phyloP scores from a whole-genome alignment of 64 coral and sea anemone species.

The Pocillopora verrucosa region DNA sequence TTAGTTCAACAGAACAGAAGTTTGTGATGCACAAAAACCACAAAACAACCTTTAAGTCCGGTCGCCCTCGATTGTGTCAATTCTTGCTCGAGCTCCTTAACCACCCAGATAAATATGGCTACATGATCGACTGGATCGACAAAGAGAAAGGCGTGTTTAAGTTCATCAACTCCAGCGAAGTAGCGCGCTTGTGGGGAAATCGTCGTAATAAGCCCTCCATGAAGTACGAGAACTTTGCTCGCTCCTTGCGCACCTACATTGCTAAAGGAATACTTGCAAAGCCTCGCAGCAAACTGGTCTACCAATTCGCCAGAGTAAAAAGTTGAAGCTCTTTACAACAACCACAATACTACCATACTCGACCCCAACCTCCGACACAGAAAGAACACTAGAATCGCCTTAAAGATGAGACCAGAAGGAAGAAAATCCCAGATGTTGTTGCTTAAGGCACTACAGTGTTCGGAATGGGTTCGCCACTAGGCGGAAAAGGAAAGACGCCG shows the following conservation, averaged over 20 bases:
- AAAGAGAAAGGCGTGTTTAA: constrained; percentile 67
- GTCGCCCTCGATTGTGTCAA: constrained; percentile 55
- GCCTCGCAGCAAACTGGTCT: constrained; percentile 70
- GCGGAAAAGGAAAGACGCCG: neutral
- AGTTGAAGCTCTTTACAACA: neutral
- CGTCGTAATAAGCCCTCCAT: constrained; percentile 58
- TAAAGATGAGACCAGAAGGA: neutral
- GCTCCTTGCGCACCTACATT: constrained; percentile 64
- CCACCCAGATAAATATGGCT: constrained; percentile 44
- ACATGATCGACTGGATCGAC: constrained; percentile 68
- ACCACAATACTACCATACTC: neutral
- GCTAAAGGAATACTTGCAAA: constrained; percentile 66
- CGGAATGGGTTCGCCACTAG: neutral
- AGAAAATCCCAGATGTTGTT: neutral
- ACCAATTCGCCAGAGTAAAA: constrained; percentile 37
- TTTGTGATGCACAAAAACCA: constrained; percentile 37
- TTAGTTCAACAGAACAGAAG: neutral
- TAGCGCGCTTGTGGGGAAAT: constrained; percentile 56
- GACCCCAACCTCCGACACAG: neutral
- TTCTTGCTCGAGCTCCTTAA: constrained; percentile 51
- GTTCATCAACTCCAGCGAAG: constrained; percentile 58
- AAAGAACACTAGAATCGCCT: neutral
- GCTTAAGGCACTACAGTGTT: neutral
- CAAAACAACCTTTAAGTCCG: constrained; percentile 54
- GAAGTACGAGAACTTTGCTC: constrained; percentile 81